phyloP scores from a whole-genome alignment of 2,888 invertebrate genomes.

The Caenorhabditis japonica region DNA sequence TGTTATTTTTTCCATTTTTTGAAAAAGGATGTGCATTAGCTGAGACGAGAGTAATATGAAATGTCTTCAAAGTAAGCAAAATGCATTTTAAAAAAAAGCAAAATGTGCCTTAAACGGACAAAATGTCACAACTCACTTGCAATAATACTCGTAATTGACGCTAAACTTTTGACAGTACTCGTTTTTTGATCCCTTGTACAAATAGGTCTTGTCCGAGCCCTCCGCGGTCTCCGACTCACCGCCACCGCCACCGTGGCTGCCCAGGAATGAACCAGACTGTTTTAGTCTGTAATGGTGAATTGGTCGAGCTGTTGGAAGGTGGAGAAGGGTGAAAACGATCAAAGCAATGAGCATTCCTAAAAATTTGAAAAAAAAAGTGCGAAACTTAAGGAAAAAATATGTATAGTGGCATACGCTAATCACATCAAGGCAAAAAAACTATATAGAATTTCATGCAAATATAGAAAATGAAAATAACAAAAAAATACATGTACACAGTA shows the following conservation, averaged over 20 bases:
- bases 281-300: constrained; percentile 53
- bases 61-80: too few relatives aligned
- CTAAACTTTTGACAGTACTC: constrained; percentile 63
- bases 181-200: constrained; percentile 56
- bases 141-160: constrained; percentile 63
- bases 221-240: background rate
- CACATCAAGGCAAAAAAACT: too few relatives aligned
- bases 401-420: too few relatives aligned
- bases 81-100: too few relatives aligned
- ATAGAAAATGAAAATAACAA: background rate
- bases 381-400: background rate
- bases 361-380: constrained; percentile 1
- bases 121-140: constrained; percentile 42
- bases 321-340: background rate
- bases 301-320: too few relatives aligned
- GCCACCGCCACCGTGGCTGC: constrained; percentile 15
- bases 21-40: too few relatives aligned
- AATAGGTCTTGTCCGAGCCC: constrained; percentile 34
- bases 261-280: constrained; percentile 57
- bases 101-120: too few relatives aligned
- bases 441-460: background rate
- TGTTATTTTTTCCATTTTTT: too few relatives aligned
- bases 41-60: too few relatives aligned
- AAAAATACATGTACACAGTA: background rate
- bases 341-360: background rate